phyloP scores from a whole-genome alignment of 2,888 invertebrate species.

The Notodonta ziczac region DNA sequence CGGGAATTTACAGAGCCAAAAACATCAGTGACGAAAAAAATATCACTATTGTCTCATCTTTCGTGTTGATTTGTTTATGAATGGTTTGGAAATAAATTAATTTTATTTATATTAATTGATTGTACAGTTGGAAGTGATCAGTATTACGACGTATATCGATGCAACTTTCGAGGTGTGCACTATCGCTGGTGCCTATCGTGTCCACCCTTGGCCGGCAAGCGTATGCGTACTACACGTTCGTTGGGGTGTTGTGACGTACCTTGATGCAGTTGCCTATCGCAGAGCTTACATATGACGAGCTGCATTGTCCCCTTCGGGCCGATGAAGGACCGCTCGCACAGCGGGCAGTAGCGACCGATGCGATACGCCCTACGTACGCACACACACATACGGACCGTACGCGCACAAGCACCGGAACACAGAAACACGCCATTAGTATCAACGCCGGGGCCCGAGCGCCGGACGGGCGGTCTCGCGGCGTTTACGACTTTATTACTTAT shows the following conservation, averaged over 20 bases:
- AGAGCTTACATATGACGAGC: constrained; percentile 85
- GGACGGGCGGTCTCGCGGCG: constrained; percentile 42
- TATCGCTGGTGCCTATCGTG: neutral
- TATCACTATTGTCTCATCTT: too few relatives aligned
- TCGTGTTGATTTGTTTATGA: too few relatives aligned
- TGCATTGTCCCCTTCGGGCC: constrained; percentile 88
- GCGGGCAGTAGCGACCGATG: constrained; percentile 89
- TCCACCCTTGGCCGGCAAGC: constrained; percentile 20
- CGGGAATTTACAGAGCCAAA: too few relatives aligned
- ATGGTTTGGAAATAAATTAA: too few relatives aligned
- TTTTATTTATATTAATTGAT: too few relatives aligned
- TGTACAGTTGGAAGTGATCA: neutral
- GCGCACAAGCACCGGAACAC: constrained; percentile 81
- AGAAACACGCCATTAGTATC: constrained; percentile 83
- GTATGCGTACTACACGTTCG: constrained; percentile 51
- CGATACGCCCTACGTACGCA: constrained; percentile 85
- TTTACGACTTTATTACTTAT: constrained; percentile 63
- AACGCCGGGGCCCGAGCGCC: constrained; percentile 48
- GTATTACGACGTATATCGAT: neutral
- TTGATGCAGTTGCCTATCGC: constrained; percentile 85
- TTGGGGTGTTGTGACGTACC: constrained; percentile 71
- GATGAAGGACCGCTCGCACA: constrained; percentile 89
- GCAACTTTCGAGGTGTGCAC: neutral
- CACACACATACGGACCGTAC: constrained; percentile 78
- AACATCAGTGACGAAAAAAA: too few relatives aligned